Percentiles rank a stretch among this genome's conserved stretches.
Conservation (phyloP, 1,140 invertebrate genomes). For the Habropoda laboriosa region DNA sequence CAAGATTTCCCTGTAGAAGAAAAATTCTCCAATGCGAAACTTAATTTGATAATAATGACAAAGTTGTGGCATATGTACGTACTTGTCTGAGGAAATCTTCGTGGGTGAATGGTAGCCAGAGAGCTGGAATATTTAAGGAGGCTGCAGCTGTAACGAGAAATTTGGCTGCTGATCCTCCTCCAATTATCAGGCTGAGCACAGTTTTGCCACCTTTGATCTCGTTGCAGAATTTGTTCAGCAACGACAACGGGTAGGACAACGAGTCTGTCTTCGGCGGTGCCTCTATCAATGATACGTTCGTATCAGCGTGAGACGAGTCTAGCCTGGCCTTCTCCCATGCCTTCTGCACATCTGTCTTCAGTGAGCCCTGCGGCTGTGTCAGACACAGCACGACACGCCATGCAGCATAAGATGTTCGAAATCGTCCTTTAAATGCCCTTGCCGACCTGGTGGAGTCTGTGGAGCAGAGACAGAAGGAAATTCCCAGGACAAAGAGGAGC, state of each 20-base stretch:
- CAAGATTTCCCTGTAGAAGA: slow-evolving; percentile 72
- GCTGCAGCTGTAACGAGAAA: slow-evolving; percentile 78
- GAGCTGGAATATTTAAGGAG: slow-evolving; percentile 75
- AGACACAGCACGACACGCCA: slow-evolving; percentile 78
- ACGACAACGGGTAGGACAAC: slow-evolving; percentile 75
- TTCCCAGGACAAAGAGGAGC: slow-evolving; percentile 64
- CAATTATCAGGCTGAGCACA: slow-evolving; percentile 75
- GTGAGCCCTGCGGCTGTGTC: slow-evolving; percentile 75
- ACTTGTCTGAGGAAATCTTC: slow-evolving; percentile 79
- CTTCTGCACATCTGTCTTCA: slow-evolving; percentile 75
- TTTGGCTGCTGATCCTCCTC: slow-evolving; percentile 77
- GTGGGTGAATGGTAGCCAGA: slow-evolving; percentile 79
- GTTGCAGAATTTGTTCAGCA: slow-evolving; percentile 77
- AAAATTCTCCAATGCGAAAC: background rate
- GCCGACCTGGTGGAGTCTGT: slow-evolving; percentile 59
- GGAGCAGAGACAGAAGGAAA: slow-evolving; percentile 46
- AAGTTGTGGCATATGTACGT: no score
- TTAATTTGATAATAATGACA: no score
- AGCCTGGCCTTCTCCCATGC: slow-evolving; percentile 78
- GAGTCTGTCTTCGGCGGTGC: slow-evolving; percentile 68
- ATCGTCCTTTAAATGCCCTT: slow-evolving; percentile 65
- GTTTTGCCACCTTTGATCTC: slow-evolving; percentile 77
- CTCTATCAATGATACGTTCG: slow-evolving; percentile 78
- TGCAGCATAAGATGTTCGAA: slow-evolving; percentile 63
- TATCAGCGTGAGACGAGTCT: slow-evolving; percentile 73